Evolutionary conservation across 2,797 vertebrate species (phyloP), one percentile per base, ranked within the genome.

Genomic region (Falco columbarius): DNA sequence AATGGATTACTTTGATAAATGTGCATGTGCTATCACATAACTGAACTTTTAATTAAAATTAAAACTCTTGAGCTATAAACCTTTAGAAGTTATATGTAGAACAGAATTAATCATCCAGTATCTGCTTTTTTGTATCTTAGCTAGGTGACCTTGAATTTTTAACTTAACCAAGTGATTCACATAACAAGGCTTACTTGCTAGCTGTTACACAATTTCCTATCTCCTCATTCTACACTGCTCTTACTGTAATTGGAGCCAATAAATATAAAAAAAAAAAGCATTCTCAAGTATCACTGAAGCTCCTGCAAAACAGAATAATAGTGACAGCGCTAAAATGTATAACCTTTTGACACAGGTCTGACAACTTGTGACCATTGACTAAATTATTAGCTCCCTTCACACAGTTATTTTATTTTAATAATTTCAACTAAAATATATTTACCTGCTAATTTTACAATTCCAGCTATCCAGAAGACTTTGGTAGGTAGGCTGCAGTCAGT

Each of bases 401-500:
- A 40, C 6, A 54, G 22, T 14, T 76, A 15, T 27, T 88, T 65
- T 47, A 36, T 46, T 72, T 75, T 19, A 34, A 46, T 26, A 10
- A 59, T 47, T 91, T 38, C 22, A 71, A 77, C 9, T 56, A 6
- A 51, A 80, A 40, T 29, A 26, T 32, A 42, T 88, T 97, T 95
- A 99, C 99, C 99, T 99, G 99, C 99, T 98, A 99, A 97, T 97
- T 99, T 99, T 96, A 99, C 97, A 96, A 99, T 99, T 94, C 99
- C 99, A 98, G 99, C 99, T 97, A 99, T 99, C 99, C 99, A 99
- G 98, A 99, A 99, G 94, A 99, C 99, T 98, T 99, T 99, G 76
- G 98, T 99, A 96, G 99, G 98, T 75, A 99, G 98, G 97, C 95
- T 99, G 97, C 98, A 99, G 95, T 99, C 99, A 4, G 99, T 99